phyloP scores from a whole-genome alignment of 2,888 invertebrate genomes.

The Phorcus lineatus region DNA sequence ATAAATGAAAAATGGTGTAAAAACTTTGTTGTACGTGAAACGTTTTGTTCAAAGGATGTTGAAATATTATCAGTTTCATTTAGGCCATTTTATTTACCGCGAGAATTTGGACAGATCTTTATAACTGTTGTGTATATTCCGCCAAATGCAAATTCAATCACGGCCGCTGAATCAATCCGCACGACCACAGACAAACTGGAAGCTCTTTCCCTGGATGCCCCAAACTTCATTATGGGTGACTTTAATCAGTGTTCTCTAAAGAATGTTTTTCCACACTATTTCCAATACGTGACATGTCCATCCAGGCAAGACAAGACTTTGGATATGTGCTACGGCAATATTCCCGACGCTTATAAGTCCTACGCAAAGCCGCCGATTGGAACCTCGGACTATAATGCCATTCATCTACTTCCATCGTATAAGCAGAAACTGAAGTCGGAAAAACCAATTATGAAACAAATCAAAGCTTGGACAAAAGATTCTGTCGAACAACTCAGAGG shows the following conservation, averaged over 20 bases:
- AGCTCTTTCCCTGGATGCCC: background rate
- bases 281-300: slow-evolving; percentile 2
- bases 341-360: no score
- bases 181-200: background rate
- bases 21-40: no score
- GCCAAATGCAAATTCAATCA: background rate
- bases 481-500: no score
- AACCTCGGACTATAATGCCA: no score
- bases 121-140: background rate
- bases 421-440: background rate
- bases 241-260: background rate
- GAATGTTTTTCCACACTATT: background rate
- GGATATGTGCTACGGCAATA: slow-evolving; percentile 6
- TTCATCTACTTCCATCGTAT: no score
- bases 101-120: slow-evolving; percentile 11
- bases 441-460: background rate
- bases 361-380: no score
- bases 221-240: background rate
- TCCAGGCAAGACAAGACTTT: background rate
- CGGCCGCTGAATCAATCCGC: background rate
- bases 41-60: no score
- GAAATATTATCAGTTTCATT: background rate
- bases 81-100: background rate
- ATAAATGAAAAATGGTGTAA: no score
- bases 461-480: no score